Percentiles rank a stretch among this genome's conserved stretches.
These are phyloP conservation scores for Euborellia annulipes DNA, from an alignment of 1,140 invertebrate genomes.

Conservation along the genomic window DNA sequence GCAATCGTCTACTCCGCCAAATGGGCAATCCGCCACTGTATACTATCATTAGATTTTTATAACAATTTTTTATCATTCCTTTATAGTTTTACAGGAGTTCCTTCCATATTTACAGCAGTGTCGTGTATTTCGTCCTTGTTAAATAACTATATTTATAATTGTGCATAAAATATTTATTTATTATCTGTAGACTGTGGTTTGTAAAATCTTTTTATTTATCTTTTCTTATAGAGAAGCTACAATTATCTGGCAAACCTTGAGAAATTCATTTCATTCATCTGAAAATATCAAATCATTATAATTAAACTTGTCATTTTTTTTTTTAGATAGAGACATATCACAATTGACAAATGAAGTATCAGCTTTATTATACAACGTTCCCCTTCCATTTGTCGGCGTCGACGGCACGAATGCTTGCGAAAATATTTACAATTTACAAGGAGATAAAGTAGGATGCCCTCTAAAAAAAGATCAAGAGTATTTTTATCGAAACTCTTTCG, in stretches of 20 bases:
- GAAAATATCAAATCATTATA: not conserved
- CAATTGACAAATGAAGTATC: constrained; percentile 35
- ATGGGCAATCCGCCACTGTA: too few species aligned
- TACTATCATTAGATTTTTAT: too few species aligned
- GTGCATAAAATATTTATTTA: too few species aligned
- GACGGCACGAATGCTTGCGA: constrained; percentile 50
- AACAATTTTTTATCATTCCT: too few species aligned
- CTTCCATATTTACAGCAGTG: too few species aligned
- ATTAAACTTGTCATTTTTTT: constrained; percentile 3
- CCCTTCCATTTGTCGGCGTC: constrained; percentile 56
- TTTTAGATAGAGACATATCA: constrained; percentile 30
- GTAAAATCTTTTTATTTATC: too few species aligned
- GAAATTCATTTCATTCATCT: not conserved
- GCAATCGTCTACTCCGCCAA: too few species aligned
- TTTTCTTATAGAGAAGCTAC: too few species aligned
- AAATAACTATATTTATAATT: too few species aligned
- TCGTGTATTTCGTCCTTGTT: too few species aligned
- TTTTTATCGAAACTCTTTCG: constrained; percentile 48
- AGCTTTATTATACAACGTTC: constrained; percentile 40
- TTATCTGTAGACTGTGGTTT: too few species aligned
- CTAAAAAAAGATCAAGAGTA: constrained; percentile 46
- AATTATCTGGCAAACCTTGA: not conserved
- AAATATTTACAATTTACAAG: constrained; percentile 38
- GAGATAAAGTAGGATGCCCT: constrained; percentile 41
- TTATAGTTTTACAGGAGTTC: too few species aligned